Base-by-base conservation (phyloP, 1,140 invertebrate species). In the Drosophila nigromelanica region DNA sequence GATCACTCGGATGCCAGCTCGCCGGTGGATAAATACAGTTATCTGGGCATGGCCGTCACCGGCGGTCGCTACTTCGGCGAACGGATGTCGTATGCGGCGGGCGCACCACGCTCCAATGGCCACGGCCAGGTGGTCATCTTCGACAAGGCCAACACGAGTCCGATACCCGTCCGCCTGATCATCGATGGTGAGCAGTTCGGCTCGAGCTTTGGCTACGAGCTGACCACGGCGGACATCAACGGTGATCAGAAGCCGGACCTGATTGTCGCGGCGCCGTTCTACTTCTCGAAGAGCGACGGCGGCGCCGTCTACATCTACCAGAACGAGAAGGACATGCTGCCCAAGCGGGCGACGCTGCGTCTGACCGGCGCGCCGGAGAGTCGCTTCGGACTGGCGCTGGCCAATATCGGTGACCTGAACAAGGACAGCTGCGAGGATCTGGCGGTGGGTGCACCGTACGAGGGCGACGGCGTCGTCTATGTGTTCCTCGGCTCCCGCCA, bases 261-360 rank as follows among this genome's bases (percentile, higher is more conserved):
- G 7, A 93, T 98, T 47, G 96, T 98, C 1, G 96, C 96, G 18
- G 97, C 98, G 10, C 98, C 98, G 12, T 98, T 98, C 92, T 98
- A 97, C 89, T 98, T 98, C 89, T 94, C 93, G 7, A 95, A 95
- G 72, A 94, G 94, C 27, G 93, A 94, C 45, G 98, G 97, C 39
- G 98, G 98, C 30, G 97, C 98, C 4, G 97, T 98, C 15, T 99
- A 98, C 80, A 92, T 99, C 30, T 99, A 97, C 89, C 92, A 97
- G 85, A 95, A 97, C 86, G 75, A 92, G 51, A 86, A 92, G 45
- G 92, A 93, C 64, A 92, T 92, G 58, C 69, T 93, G 54, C 93
- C 93, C 37, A 71, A 93, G 42, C 93, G 93, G 76, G 92, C 95
- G 6, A 94, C 93, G 14, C 75, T 94, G n/a, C 94, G 94, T 89